Percentiles rank a stretch among this genome's conserved stretches.
Conservation (phyloP, 2,113 vertebrate genomes). For the Anhinga rufa region DNA sequence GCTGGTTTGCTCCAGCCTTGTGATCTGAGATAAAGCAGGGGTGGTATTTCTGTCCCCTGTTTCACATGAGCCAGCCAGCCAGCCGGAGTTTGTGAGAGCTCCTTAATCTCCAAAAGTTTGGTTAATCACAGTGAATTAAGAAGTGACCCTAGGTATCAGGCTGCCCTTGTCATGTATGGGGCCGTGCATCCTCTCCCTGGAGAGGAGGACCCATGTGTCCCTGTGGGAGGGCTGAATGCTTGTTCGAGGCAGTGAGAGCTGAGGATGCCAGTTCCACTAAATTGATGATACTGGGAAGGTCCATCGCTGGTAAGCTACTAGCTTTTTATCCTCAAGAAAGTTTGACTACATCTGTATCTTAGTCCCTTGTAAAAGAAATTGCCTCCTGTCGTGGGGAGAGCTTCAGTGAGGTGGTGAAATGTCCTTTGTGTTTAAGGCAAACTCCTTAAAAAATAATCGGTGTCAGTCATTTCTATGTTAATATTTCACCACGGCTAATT, state of each 20-base stretch:
- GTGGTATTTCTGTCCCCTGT: background rate
- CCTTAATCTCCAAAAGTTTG: background rate
- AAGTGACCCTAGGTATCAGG: background rate
- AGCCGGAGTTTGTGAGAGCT: background rate
- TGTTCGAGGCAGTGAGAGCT: background rate
- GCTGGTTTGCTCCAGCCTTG: background rate
- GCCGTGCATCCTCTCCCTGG: background rate
- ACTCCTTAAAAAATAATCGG: background rate
- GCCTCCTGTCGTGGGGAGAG: accelerated
- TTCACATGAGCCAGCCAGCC: background rate
- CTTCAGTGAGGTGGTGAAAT: background rate
- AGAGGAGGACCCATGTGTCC: background rate
- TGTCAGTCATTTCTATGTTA: conserved; percentile 49
- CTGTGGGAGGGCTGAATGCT: background rate
- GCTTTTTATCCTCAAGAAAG: background rate
- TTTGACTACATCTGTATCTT: background rate
- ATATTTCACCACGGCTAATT: conserved; percentile 56
- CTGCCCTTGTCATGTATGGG: accelerated
- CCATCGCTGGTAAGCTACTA: background rate
- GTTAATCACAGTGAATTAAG: background rate
- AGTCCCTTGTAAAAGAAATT: background rate
- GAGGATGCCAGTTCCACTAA: background rate
- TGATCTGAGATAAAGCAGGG: background rate
- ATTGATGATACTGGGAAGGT: background rate
- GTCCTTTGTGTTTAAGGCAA: background rate